Evolutionary conservation across 2,888 invertebrate genomes (phyloP).

Genomic region (Tricholauxania praeusta): DNA sequence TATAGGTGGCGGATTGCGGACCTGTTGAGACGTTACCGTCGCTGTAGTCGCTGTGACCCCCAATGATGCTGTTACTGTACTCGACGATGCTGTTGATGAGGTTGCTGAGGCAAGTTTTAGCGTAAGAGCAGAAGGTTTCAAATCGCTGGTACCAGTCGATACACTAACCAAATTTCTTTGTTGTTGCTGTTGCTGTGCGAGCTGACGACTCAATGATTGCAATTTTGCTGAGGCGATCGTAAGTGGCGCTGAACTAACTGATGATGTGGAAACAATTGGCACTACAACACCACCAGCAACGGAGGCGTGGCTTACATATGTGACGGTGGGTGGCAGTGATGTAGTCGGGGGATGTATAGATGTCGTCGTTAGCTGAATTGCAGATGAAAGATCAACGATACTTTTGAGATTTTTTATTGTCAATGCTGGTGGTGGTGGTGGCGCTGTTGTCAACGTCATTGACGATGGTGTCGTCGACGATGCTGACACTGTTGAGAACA

Average conservation of each 20-base stretch:
- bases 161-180: slow-evolving; percentile 14
- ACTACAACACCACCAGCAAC: slow-evolving; percentile 46
- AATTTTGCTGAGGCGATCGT: slow-evolving; percentile 50
- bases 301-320: slow-evolving; percentile 44
- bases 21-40: slow-evolving; percentile 46
- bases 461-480: not conserved
- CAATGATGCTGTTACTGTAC: not conserved
- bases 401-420: slow-evolving; percentile 45
- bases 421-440: slow-evolving; percentile 37
- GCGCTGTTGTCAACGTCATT: not conserved
- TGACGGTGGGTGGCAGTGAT: slow-evolving; percentile 38
- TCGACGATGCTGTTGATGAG: slow-evolving; percentile 39
- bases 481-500: not conserved
- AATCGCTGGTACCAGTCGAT: slow-evolving; percentile 18
- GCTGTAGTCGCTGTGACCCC: slow-evolving; percentile 41
- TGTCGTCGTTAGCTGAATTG: slow-evolving; percentile 14
- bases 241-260: slow-evolving; percentile 46
- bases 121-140: slow-evolving; percentile 36
- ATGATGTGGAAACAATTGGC: slow-evolving; percentile 46
- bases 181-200: slow-evolving; percentile 41
- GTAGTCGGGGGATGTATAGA: slow-evolving; percentile 10
- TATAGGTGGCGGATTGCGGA: slow-evolving; percentile 58
- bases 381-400: slow-evolving; percentile 23
- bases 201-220: slow-evolving; percentile 48
- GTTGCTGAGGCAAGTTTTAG: slow-evolving; percentile 43